These are phyloP conservation scores for Pionites leucogaster DNA, from an alignment of 2,113 vertebrate species.

Conservation along the genomic window DNA sequence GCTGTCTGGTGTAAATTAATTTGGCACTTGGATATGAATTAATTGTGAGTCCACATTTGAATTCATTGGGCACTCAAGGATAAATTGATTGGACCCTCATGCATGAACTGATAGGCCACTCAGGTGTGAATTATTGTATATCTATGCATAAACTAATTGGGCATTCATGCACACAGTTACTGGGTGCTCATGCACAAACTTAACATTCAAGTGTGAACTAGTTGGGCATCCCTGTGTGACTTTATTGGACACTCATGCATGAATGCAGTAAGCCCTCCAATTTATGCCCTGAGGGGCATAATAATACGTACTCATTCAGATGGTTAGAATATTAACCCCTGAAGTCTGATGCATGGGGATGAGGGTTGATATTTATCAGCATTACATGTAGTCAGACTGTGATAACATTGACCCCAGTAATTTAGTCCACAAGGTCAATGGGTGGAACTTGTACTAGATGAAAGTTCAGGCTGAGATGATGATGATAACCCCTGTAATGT, in stretches of 20 bases:
- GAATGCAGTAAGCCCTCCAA: neutral
- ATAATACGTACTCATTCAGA: neutral
- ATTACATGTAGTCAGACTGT: neutral
- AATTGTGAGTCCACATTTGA: neutral
- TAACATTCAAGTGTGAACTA: neutral
- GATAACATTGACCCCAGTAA: neutral
- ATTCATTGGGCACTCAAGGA: neutral
- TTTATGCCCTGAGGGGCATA: neutral
- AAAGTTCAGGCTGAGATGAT: neutral
- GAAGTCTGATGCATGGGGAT: neutral
- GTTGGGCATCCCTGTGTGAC: neutral
- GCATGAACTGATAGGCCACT: rapidly evolving
- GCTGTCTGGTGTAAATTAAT: neutral
- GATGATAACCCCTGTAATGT: neutral
- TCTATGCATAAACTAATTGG: neutral
- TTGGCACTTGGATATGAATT: neutral
- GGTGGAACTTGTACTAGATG: neutral
- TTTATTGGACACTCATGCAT: neutral
- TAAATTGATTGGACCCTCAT: neutral
- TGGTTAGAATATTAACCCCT: neutral
- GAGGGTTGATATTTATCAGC: neutral
- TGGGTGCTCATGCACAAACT: neutral
- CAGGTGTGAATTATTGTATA: neutral
- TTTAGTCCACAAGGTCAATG: neutral
- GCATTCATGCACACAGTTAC: neutral